Evolutionary conservation across 2,797 vertebrate genomes (phyloP).

Genomic region (Leptoclinus maculatus): DNA sequence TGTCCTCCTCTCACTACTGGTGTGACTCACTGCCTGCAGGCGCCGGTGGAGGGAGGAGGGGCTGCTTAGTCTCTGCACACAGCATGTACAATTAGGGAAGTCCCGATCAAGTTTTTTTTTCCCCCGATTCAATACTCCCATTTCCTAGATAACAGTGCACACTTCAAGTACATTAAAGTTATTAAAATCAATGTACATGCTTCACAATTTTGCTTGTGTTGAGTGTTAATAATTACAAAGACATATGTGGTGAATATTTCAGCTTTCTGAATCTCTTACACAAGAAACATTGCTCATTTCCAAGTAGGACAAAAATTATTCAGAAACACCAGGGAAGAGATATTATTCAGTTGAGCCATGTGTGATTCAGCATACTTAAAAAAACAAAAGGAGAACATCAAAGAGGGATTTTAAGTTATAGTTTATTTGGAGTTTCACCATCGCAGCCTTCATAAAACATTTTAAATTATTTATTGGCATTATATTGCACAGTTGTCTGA

Average conservation of each 20-base stretch:
- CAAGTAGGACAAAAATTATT: background rate
- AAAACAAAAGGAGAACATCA: background rate
- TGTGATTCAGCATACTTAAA: background rate
- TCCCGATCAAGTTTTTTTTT: background rate
- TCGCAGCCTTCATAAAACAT: background rate
- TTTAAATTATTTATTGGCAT: background rate
- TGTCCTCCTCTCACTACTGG: too few relatives aligned
- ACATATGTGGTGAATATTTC: slow-evolving; percentile 1
- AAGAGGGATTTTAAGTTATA: background rate
- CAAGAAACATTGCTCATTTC: slow-evolving; percentile 11
- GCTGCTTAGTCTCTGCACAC: too few relatives aligned
- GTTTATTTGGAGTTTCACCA: background rate
- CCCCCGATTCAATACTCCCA: background rate
- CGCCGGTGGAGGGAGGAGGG: too few relatives aligned
- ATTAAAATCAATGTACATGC: background rate
- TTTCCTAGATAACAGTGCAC: background rate
- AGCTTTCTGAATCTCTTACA: slow-evolving; percentile 11
- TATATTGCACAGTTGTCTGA: background rate
- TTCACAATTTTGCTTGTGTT: background rate
- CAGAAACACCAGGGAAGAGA: background rate
- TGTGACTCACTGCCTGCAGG: too few relatives aligned
- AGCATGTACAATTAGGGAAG: background rate
- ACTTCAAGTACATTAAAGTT: background rate
- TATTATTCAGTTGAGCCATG: background rate
- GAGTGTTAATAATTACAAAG: background rate